Evolutionary conservation across 2,113 vertebrate genomes (phyloP), one percentile per base, ranked within the genome.

Genomic region (Pelobates fuscus): DNA sequence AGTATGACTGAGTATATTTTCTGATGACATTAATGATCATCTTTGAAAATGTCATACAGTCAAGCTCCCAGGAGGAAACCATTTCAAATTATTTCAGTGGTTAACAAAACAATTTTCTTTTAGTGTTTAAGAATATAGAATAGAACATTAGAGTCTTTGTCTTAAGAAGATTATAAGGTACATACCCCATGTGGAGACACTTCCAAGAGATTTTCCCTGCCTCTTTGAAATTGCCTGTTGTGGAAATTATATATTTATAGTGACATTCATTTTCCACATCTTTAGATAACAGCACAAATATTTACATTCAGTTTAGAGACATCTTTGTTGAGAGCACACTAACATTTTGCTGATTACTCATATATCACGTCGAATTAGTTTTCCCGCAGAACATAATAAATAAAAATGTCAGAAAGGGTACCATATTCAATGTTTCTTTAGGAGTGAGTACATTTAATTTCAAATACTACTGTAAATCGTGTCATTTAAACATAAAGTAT

Each of bases 11-110:
- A 76, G 43, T 37, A 52, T 49, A 30, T 49, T 76, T 43, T 52
- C 17, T 46, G 44, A 67, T 52, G 41, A 68, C 64, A 20, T 76
- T 76, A 68, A 76, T 76, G 73, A 67, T 57, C 41, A 20, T 76
- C 55, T 54, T 68, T 64, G 23, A 61, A 76, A 76, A 76, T 76
- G 65, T 44, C 73, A 68, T 58, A 61, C n/a, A 25, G 20, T 24
- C 55, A 68, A 59, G 59, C 41, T 61, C 64, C 73, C 72, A 67
- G 21, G 26, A 44, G 73, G 43, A 49, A 46, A 52, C 41, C 55
- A 52, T 76, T 76, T 57, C 26, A 29, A 67, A 58, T 27, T 15
- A 57, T 67, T 68, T 27, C 23, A 52, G 18, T 30, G 52, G 30
- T 46, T 58, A 76, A 60, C 37, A 76, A 76, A 67, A 55, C 41